Conservation (phyloP, 2,113 vertebrate species). For the Entomyzon cyanotis region DNA sequence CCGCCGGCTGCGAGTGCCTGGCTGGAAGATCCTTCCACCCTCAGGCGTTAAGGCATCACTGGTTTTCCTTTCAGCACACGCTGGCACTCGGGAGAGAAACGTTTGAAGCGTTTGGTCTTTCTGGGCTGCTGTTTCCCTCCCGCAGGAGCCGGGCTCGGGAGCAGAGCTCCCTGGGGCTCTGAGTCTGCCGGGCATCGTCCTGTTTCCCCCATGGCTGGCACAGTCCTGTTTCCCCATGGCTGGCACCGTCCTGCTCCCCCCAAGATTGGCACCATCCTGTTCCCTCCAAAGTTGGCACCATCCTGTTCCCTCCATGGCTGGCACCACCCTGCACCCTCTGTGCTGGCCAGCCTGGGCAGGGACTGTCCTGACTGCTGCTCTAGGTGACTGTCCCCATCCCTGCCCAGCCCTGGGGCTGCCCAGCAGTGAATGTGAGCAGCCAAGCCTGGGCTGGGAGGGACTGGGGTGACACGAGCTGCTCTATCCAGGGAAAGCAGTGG, state of each 20-base stretch:
- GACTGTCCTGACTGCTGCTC: accelerated
- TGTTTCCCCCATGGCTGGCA: background rate
- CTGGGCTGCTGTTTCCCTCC: background rate
- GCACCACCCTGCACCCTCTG: accelerated
- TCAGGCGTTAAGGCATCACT: accelerated
- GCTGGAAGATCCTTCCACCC: background rate
- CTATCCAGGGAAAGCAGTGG: background rate
- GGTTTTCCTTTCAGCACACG: background rate
- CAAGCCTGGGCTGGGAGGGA: background rate
- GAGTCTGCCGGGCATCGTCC: accelerated
- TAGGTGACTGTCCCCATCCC: accelerated
- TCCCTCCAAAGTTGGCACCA: accelerated
- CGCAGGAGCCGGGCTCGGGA: accelerated
- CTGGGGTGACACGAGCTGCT: accelerated
- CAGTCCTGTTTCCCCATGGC: accelerated
- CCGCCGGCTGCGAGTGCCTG: accelerated
- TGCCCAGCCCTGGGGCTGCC: background rate
- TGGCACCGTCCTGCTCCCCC: accelerated
- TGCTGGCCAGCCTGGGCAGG: background rate
- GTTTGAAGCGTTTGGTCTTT: background rate
- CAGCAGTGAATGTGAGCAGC: background rate
- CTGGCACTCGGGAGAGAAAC: background rate
- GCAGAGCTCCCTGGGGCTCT: background rate
- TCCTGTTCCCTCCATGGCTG: background rate
- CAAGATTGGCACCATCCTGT: accelerated